These are phyloP conservation scores for Thymelicus sylvestris DNA, from an alignment of 2,888 invertebrate species.

Conservation along the genomic window DNA sequence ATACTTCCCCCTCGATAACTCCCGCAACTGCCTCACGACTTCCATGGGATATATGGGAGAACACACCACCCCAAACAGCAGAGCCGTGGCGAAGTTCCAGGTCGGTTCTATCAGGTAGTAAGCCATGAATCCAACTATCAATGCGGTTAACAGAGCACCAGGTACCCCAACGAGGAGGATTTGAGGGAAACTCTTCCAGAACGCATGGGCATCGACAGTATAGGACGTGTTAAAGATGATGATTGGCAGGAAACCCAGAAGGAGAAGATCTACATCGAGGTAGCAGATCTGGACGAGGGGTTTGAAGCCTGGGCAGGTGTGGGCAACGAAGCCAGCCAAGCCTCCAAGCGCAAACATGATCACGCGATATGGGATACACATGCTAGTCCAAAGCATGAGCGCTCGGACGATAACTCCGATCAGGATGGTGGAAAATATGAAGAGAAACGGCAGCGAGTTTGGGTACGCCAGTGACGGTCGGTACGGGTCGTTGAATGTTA, in stretches of 20 bases:
- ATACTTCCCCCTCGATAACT: constrained; percentile 70
- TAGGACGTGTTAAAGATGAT: constrained; percentile 74
- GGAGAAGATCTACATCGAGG: constrained; percentile 62
- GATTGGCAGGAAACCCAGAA: constrained; percentile 64
- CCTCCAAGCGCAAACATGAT: constrained; percentile 74
- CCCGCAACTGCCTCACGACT: constrained; percentile 66
- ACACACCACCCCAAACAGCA: constrained; percentile 71
- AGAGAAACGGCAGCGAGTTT: constrained; percentile 59
- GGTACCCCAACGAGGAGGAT: constrained; percentile 69
- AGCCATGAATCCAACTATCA: constrained; percentile 69
- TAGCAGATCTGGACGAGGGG: constrained; percentile 68
- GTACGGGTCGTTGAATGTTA: constrained; percentile 49
- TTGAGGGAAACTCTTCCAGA: constrained; percentile 71
- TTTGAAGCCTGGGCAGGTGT: constrained; percentile 59
- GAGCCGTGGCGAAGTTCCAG: constrained; percentile 66
- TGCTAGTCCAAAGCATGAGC: constrained; percentile 63
- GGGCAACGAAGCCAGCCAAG: constrained; percentile 65
- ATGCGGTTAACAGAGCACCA: constrained; percentile 65
- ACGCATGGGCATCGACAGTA: constrained; percentile 70
- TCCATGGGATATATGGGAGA: constrained; percentile 75
- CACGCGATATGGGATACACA: constrained; percentile 68
- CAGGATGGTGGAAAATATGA: constrained; percentile 63
- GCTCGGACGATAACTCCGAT: constrained; percentile 67
- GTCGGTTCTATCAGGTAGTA: constrained; percentile 66
- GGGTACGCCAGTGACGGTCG: constrained; percentile 65